Percentiles rank a stretch among this genome's conserved stretches.
phyloP scores from a whole-genome alignment of 2,888 invertebrate genomes.

The Caenorhabditis sp. region DNA sequence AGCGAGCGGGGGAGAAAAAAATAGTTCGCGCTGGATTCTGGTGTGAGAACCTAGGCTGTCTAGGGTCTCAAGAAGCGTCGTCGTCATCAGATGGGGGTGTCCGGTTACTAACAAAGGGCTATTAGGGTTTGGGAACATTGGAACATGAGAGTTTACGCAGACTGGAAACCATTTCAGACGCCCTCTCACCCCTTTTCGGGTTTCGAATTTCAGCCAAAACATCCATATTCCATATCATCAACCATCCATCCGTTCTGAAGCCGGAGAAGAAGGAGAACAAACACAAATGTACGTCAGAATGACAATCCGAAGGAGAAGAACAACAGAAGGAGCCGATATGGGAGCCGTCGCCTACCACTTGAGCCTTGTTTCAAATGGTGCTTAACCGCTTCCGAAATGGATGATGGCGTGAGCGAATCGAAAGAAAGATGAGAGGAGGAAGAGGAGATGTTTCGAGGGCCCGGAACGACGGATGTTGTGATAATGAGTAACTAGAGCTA shows the following conservation, averaged over 20 bases:
- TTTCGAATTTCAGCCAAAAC: slow-evolving; percentile 52
- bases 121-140: slow-evolving; percentile 13
- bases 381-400: slow-evolving; percentile 43
- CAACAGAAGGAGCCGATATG: slow-evolving; percentile 17
- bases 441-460: slow-evolving; percentile 2
- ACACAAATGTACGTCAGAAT: slow-evolving; percentile 46
- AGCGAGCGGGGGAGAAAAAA: not conserved
- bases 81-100: too few relatives aligned
- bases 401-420: slow-evolving; percentile 28
- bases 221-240: slow-evolving; percentile 35
- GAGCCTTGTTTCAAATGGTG: slow-evolving; percentile 51
- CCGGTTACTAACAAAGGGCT: too few relatives aligned
- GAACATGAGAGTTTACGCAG: slow-evolving; percentile 13
- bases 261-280: slow-evolving; percentile 9
- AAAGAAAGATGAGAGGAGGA: not conserved
- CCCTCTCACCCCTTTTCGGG: not conserved
- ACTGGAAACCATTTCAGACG: not conserved
- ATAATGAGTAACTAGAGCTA: too few relatives aligned
- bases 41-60: too few relatives aligned
- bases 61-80: too few relatives aligned
- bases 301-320: slow-evolving; percentile 9
- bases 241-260: slow-evolving; percentile 19
- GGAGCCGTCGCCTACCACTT: slow-evolving; percentile 45
- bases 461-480: too few relatives aligned
- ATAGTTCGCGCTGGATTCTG: too few relatives aligned